phyloP scores from a whole-genome alignment of 2,113 vertebrate species.

The Melanerpes aurifrons region DNA sequence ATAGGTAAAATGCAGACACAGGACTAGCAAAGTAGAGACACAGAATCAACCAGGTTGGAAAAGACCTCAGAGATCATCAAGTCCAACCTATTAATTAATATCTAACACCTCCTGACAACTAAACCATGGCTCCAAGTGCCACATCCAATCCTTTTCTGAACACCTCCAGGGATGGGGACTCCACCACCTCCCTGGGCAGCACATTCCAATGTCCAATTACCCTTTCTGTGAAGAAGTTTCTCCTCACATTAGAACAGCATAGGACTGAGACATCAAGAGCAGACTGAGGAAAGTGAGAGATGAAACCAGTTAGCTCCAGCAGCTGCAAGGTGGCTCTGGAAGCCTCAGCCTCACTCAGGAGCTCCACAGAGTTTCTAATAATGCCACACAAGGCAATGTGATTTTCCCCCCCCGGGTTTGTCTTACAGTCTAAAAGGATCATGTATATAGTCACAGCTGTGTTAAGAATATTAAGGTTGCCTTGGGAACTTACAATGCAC shows the following conservation, averaged over 20 bases:
- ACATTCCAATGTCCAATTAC: no score
- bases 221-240: no score
- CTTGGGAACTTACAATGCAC: neutral
- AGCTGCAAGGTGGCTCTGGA: neutral
- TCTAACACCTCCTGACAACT: no score
- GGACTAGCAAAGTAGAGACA: neutral
- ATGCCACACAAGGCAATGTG: neutral
- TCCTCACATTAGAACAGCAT: neutral
- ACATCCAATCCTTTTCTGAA: no score
- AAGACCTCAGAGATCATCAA: no score
- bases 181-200: no score
- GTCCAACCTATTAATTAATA: no score
- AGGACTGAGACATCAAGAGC: neutral
- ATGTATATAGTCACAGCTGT: neutral
- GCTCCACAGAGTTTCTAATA: neutral
- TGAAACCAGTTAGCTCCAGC: neutral
- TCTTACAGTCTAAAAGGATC: neutral
- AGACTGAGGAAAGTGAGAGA: neutral
- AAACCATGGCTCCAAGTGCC: no score
- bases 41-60: no score
- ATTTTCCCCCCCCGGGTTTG: neutral
- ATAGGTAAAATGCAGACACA: neutral
- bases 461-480: slow-evolving; percentile 24
- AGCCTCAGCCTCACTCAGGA: neutral
- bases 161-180: no score